A percentile compares a stretch with the other conserved stretches of the same genome.
Conservation (phyloP, 2,888 invertebrate species). For the Peribatodes rhomboidaria region DNA sequence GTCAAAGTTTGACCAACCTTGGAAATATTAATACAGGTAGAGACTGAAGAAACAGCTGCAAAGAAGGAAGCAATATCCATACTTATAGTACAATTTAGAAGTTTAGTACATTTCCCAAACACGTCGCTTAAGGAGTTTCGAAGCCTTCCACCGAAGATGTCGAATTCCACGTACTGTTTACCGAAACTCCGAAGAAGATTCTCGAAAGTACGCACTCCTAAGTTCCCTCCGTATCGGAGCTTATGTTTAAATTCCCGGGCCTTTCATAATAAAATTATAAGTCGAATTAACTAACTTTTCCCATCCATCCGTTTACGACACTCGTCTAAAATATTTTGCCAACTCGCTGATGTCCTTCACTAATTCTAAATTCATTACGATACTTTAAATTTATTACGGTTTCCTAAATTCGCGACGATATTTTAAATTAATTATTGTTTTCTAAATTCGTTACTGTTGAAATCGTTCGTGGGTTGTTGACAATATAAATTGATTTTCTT, state of each 20-base stretch:
- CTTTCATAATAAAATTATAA: constrained; percentile 60
- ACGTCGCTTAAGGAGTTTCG: constrained; percentile 28
- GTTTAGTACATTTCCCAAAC: constrained; percentile 30
- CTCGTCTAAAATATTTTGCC: constrained; percentile 52
- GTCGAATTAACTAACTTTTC: constrained; percentile 57
- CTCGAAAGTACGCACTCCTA: constrained; percentile 35
- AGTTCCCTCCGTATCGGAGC: constrained; percentile 37
- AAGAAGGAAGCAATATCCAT: constrained; percentile 6
- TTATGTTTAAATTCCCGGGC: constrained; percentile 47
- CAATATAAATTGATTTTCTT: constrained; percentile 58
- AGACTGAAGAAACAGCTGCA: not conserved
- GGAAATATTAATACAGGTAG: not conserved
- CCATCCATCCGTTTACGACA: constrained; percentile 55
- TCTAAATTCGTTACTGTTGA: constrained; percentile 30
- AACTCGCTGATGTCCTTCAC: constrained; percentile 57
- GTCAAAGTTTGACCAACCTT: not conserved
- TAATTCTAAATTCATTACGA: constrained; percentile 63
- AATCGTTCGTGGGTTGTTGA: constrained; percentile 34
- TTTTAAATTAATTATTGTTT: constrained; percentile 23
- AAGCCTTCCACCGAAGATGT: constrained; percentile 24
- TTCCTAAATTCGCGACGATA: constrained; percentile 37
- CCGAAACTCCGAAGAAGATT: constrained; percentile 45
- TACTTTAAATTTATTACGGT: constrained; percentile 43
- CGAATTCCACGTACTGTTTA: constrained; percentile 44
- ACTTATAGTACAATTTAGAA: constrained; percentile 12